A percentile compares a stretch with the other conserved stretches of the same genome.
These are phyloP conservation scores for Gavialis gangeticus DNA, from an alignment of 2,113 vertebrate species.

Conservation along the genomic window DNA sequence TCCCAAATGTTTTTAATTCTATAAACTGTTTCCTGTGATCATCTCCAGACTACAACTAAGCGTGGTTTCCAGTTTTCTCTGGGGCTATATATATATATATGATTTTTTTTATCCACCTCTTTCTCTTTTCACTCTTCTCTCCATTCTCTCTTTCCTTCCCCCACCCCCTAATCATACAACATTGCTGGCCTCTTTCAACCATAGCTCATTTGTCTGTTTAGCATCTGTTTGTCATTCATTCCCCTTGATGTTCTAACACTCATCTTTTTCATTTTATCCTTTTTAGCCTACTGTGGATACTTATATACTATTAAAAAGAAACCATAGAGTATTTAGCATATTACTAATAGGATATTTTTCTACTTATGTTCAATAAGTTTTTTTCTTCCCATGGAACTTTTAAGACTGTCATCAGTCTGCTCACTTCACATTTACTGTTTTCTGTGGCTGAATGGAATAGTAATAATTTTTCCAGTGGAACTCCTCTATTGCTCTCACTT, in stretches of 20 bases:
- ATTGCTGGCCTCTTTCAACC: conserved; percentile 70
- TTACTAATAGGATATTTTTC: conserved; percentile 42
- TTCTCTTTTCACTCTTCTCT: conserved; percentile 65
- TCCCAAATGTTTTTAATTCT: conserved; percentile 73
- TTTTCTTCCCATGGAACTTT: conserved; percentile 20
- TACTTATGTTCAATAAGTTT: conserved; percentile 40
- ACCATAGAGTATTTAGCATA: conserved; percentile 27
- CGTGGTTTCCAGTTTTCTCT: conserved; percentile 67
- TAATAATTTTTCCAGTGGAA: neutral
- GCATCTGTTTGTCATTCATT: conserved; percentile 77
- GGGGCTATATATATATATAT: conserved; percentile 19
- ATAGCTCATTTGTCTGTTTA: conserved; percentile 76
- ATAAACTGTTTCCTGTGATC: conserved; percentile 65
- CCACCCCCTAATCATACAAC: conserved; percentile 44
- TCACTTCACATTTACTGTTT: conserved; percentile 56
- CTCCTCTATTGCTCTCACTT: neutral
- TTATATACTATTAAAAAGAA: conserved; percentile 41
- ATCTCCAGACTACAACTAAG: conserved; percentile 66
- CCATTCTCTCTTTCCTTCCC: conserved; percentile 65
- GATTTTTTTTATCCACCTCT: conserved; percentile 69
- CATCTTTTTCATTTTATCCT: conserved; percentile 76
- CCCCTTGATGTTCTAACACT: conserved; percentile 74
- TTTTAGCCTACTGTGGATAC: conserved; percentile 63
- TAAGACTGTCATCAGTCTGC: conserved; percentile 26
- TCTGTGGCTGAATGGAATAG: conserved; percentile 50